Evolutionary conservation across 2,888 invertebrate genomes (phyloP).

Genomic region (Erebia palarica): DNA sequence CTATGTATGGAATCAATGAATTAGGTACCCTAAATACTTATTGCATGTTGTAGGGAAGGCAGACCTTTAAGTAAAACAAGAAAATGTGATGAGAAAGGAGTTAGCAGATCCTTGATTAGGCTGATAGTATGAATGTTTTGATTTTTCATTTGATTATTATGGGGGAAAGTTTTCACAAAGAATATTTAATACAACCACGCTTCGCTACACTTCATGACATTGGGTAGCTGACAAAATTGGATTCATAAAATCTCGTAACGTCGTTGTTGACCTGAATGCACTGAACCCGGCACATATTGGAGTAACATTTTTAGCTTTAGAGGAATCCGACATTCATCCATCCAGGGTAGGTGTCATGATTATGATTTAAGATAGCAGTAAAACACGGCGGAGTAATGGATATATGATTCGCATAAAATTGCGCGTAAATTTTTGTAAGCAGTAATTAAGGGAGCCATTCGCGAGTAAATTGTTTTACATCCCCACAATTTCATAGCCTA

Average conservation of each 20-base stretch:
- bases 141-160: neutral
- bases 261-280: constrained; percentile 25
- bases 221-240: constrained; percentile 19
- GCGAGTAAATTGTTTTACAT: constrained; percentile 5
- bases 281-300: constrained; percentile 17
- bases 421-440: neutral
- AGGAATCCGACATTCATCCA: neutral
- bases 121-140: neutral
- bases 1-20: too few relatives aligned
- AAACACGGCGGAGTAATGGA: constrained; percentile 12
- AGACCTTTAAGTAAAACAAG: too few relatives aligned
- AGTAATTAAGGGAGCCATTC: constrained; percentile 5
- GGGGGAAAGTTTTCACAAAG: neutral
- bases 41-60: too few relatives aligned
- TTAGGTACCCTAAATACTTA: too few relatives aligned
- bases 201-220: constrained; percentile 10
- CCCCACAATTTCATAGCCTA: constrained; percentile 6
- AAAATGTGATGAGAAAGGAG: too few relatives aligned
- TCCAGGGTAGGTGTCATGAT: constrained; percentile 7
- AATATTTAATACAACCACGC: neutral
- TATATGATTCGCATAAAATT: neutral
- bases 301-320: constrained; percentile 14
- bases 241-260: constrained; percentile 22
- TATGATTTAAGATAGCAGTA: constrained; percentile 17
- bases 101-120: too few relatives aligned